Base-by-base conservation (phyloP, 2,797 vertebrate genomes). In the Pseudotriccus pelzelni region DNA sequence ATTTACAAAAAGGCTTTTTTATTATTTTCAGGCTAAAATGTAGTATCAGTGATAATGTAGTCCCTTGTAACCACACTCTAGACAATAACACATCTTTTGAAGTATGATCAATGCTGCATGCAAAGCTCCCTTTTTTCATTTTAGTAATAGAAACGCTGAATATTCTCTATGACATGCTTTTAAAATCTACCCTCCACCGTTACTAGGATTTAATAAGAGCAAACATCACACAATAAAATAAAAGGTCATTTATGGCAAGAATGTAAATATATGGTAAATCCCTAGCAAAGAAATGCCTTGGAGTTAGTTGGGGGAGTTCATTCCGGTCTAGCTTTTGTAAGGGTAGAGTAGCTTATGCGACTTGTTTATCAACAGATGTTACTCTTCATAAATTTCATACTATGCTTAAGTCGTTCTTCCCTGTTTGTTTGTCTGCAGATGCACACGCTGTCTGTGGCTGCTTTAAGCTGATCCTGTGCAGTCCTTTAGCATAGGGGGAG, bases 221-320 rank as follows among this genome's bases (percentile, higher is more conserved):
- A 97, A 97, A 94, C 97, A 97, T 92, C 55, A 20, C 93, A 66
- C 81, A 93, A n/a, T 95, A 93, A 96, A 97, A 96, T 64, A 86
- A 97, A 97, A 98, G 96, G 97, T 98, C 95, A 97, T 89, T 94
- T 96, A 79, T 96, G 84, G 89, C 95, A 96, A 90, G 90, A 94
- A 94, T 93, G 93, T 96, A 97, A 97, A 92, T 96, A 93, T 70
- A 41, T 84, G 89, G 64, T 94, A 96, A 90, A 93, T 93, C 52
- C 34, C 50, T 84, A 94, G 43, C 44, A 96, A 89, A 96, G 93
- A 46, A 79, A 22, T 9, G 41, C 68, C 87, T 86, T 46, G 32
- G 82, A 75, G 44, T 88, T 90, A 87, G 46, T 43, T 75, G 46
- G 15, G 25, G 25, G 24, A 72, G n/a, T 68, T 95, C 46, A 56